These are phyloP conservation scores for Lasius fuliginosus DNA, from an alignment of 2,888 invertebrate genomes.

Conservation along the genomic window DNA sequence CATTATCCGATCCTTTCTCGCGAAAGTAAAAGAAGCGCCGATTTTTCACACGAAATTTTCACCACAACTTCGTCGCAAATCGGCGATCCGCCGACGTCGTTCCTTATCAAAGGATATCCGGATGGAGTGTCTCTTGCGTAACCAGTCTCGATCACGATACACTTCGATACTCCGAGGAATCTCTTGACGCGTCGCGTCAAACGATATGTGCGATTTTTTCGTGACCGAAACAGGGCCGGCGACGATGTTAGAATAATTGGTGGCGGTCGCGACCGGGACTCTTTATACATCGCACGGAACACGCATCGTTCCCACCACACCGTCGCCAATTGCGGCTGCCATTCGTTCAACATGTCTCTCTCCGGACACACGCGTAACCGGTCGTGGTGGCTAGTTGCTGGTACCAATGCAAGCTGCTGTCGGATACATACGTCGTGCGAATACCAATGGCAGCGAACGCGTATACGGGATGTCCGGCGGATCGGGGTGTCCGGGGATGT, in stretches of 20 bases:
- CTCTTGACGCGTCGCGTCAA: neutral
- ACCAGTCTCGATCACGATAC: neutral
- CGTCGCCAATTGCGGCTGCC: conserved; percentile 17
- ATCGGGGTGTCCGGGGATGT: neutral
- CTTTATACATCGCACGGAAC: conserved; percentile 20
- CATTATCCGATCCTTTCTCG: conserved; percentile 68
- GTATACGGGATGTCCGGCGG: neutral
- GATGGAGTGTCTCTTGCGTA: neutral
- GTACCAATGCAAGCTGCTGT: neutral
- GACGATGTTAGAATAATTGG: conserved; percentile 24
- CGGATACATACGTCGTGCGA: neutral
- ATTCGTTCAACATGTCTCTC: neutral
- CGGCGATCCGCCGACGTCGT: neutral
- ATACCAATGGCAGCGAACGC: neutral
- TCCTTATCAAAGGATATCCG: neutral
- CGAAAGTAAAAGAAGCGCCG: no score
- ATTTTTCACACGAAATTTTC: conserved; percentile 3
- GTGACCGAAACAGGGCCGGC: neutral
- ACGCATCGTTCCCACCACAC: conserved; percentile 18
- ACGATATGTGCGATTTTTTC: neutral
- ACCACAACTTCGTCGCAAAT: no score
- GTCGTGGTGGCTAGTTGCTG: neutral
- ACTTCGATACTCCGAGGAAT: neutral
- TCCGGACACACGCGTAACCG: conserved; percentile 14
- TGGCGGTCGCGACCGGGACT: neutral